Evolutionary conservation across 2,797 vertebrate genomes (phyloP), one percentile per base, ranked within the genome.

Genomic region (Rhinichthys osculus): DNA sequence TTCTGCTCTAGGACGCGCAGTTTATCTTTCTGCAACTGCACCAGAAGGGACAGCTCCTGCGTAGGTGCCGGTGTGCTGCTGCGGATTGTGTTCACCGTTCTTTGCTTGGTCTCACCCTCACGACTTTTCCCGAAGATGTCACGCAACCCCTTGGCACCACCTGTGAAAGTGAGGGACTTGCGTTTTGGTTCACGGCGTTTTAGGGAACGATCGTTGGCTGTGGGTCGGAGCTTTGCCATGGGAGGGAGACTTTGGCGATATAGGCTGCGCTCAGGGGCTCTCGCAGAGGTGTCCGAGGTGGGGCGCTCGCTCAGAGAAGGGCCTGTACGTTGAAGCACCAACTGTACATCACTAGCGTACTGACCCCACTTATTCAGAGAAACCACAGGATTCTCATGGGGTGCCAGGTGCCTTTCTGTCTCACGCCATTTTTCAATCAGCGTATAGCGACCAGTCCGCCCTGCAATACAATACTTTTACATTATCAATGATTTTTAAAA

Each of bases 281-380:
- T 93, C 9, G 95, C 93, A 84, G 95, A 93, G 23, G 96, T 93
- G 67, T 98, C 97, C 0, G 97, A 98, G 0, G 95, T 96, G 9
- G 97, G 97, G 16, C 97, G 91, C 93, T 99, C 97, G 38, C 97
- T 97, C 16, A 97, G 93, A 0, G 98, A 98, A 0, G 98, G 98
- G 54, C 98, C 97, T 0, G 98, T 99, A 9, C 97, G 95, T 0
- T 97, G 96, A 71, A 99, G 95, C 86, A 99, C 97, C 38, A 99
- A 95, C 94, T 99, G 98, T 21, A 99, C 98, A 0, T 99, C 98
- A 47, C 97, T 97, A 23, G 98, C 97, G 47, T 99, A 98, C 89
- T 99, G 98, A 0, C 98, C 98, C 98, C 98, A 99, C 88, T 98
- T 99, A 93, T 98, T 99, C 71, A 99, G 94, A 14, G 98, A 98